Base-by-base conservation (phyloP, 2,113 vertebrate genomes). In the Actenoides lindsayi region DNA sequence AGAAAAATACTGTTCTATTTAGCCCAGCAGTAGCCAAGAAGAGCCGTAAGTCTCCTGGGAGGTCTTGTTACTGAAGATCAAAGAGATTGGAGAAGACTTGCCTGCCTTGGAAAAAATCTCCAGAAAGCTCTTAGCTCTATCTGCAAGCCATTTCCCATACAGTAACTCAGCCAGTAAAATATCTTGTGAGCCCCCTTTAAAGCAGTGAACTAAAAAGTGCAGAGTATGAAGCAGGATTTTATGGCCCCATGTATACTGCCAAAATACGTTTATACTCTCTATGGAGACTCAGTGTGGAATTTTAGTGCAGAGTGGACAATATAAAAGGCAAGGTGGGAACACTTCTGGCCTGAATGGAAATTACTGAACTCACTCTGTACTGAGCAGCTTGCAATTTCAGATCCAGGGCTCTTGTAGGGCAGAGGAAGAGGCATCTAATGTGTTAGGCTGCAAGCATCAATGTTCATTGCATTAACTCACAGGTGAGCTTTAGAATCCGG, bases 21-120 rank as follows among this genome's bases (percentile, higher is more conserved):
- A 92, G 83, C 68, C 64, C 89, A 56, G 80, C 64, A 89, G 77
- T 89, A 92, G 65, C 56, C 83, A 78, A 56, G 60, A 96, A 87
- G 68, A 87, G 68, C 80, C 81, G n/a, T 68, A 94, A 84, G 56
- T 89, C 91, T 92, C 89, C 33, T 19, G 83, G 64, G 96, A 94
- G 65, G 80, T 84, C 83, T 92, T 89, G 64, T 90, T 92, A 60
- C 83, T 75, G 74, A 87, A 91, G 94, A 94, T 94, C 87, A 97
- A 95, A 95, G 80, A 69, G 73, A 53, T 92, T 51, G 83, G 60
- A 89, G 80, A 54, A 97, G 83, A 67, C 71, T 89, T 77, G 79
- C 42, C n/a, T 87, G 80, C 86, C 92, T 95, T 87, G 86, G 83
- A 85, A 95, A 92, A 95, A 86, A 35, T 56, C 42, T 89, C 56